Evolutionary conservation across 2,888 invertebrate genomes (phyloP), one percentile per base, ranked within the genome.

Genomic region (Cantharis rustica): DNA sequence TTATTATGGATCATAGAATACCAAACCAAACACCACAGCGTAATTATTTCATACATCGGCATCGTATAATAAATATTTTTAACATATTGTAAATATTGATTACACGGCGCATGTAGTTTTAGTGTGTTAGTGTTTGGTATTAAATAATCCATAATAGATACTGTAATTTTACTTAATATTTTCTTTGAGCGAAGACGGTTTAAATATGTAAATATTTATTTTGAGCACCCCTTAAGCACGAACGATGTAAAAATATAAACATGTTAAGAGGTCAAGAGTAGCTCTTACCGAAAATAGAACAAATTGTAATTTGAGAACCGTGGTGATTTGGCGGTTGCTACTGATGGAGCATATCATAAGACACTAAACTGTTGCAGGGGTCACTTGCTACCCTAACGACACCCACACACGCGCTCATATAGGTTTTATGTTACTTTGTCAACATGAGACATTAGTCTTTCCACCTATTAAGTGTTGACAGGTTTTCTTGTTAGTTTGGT

Each of bases 401-500:
- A 78, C 69, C 78, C 63, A 69, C 69, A 74, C 78, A 80, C 84
- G 83, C 82, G 84, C 80, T 83, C 81, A 82, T 81, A 66, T 66
- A 81, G 83, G 85, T 86, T 85, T 87, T 84, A 79, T 76, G 84
- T 86, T 86, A 85, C 86, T 82, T 82, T 84, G 85, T 86, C 86
- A 86, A 86, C 84, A 84, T 78, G 80, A 81, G 81, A 83, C 85
- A 87, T 87, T 86, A 86, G 86, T 87, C 86, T 86, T 86, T 83
- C 80, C 80, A 83, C 83, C 85, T 85, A 84, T 86, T 85, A 86
- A 83, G 80, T 79, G 81, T 82, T 84, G 85, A 85, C 86, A 86
- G 85, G 84, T 85, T 84, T 82, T 81, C 82, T 83, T 83, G 84
- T 85, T 85, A 83, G 84, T 83, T 83, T 79, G 74, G 77, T 79